phyloP scores from a whole-genome alignment of 2,888 invertebrate species.

The Rhagonycha fulva region DNA sequence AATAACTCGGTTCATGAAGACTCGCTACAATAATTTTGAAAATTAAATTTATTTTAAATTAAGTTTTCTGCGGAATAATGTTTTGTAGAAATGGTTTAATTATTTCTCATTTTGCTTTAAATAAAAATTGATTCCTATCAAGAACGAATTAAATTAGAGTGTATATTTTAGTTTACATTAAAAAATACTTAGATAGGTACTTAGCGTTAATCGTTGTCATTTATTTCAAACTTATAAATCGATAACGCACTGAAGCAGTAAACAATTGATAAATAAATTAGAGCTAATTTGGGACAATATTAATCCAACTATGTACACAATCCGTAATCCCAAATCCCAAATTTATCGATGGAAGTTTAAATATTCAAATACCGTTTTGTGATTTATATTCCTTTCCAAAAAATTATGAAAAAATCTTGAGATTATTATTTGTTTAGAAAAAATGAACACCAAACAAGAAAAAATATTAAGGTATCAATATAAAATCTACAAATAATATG shows the following conservation, averaged over 20 bases:
- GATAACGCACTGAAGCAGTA: not conserved
- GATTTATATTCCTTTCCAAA: not conserved
- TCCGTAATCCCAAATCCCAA: conserved; percentile 8
- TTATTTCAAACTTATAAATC: not conserved
- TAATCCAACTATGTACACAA: conserved; percentile 7
- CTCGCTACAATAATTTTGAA: too few species aligned
- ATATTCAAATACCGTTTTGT: conserved; percentile 5
- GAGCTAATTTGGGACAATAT: conserved; percentile 4
- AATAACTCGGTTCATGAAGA: too few species aligned
- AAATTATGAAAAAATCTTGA: not conserved
- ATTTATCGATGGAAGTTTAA: conserved; percentile 7
- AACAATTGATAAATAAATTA: conserved; percentile 3
- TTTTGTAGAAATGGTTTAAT: too few species aligned
- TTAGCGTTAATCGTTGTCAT: not conserved
- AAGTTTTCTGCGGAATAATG: too few species aligned
- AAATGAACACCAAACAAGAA: not conserved
- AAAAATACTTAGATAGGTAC: too few species aligned
- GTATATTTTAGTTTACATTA: too few species aligned
- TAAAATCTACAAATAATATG: not conserved
- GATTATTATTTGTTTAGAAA: not conserved
- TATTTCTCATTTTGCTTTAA: too few species aligned
- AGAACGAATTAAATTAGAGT: too few species aligned
- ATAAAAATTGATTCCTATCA: too few species aligned
- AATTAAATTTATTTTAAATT: too few species aligned
- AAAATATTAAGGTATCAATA: not conserved